Base-by-base conservation (phyloP, 2,113 vertebrate genomes). In the Mohoua ochrocephala region DNA sequence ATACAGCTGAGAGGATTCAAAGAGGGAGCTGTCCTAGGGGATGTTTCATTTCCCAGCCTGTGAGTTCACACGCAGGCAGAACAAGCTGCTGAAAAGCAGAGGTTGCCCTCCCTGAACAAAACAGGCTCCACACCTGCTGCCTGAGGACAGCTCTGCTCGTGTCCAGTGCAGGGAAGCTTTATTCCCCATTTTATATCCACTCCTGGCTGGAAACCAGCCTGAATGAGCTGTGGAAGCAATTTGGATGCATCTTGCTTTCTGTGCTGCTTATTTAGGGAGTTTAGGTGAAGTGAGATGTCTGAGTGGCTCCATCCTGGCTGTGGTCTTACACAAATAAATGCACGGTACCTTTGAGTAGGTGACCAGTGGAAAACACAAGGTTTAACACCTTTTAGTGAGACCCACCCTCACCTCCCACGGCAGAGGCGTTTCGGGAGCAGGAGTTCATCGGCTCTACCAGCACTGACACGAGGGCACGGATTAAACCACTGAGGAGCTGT, bases 41-140 rank as follows among this genome's bases (percentile, higher is more conserved):
- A 94, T 97, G 88, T 83, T 96, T 85, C 83, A 69, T 90, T 96
- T 93, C 92, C 86, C 94, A 95, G 92, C 75, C 82, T 1, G 67
- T 39, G 85, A 87, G 90, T 39, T 91, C 79, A 80, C 82, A 64
- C 3, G 2, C 53, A n/a, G 53, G 91, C 90, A 92, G 70, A 65
- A 87, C 82, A 82, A 69, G 82, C 30, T 75, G 83, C 74, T 56
- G 68, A 75, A 57, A 91, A 70, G 39, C 60, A 47, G 50, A 82
- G 47, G 26, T 39, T 96, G 63, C 69, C 33, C 60, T 50, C 27
- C 1, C 64, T 50, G 44, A 80, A 15, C 69, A 65, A 18, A 67
- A 10, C 59, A 31, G 81, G 65, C 82, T 92, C 45, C 64, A 69
- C 90, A 92, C 91, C 84, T 91, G 90, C 94, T 76, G 87, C 52